Evolutionary conservation across 2,888 invertebrate species (phyloP).

Genomic region (Drosophila buzzatii): DNA sequence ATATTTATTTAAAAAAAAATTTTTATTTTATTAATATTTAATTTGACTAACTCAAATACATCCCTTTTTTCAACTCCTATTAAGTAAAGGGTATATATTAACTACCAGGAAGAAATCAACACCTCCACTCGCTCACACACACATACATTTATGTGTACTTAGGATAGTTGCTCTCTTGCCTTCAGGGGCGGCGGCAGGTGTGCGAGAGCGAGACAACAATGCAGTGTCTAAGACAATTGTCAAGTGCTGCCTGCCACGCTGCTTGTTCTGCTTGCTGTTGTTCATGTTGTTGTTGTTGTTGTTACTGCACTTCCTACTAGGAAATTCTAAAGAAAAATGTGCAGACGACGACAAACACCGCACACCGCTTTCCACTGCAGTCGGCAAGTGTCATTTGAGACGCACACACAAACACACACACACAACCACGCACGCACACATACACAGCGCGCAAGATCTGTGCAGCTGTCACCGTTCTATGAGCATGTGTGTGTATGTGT

Average conservation of each 20-base stretch:
- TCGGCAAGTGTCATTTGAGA: conserved; percentile 78
- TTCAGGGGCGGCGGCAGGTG: conserved; percentile 54
- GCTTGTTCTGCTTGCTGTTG: conserved; percentile 18
- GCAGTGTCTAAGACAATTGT: conserved; percentile 56
- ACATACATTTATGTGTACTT: background rate
- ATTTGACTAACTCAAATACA: background rate
- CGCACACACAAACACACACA: conserved; percentile 50
- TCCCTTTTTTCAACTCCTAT: background rate
- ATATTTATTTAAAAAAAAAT: background rate
- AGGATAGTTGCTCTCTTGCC: conserved; percentile 22
- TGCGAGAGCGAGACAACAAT: conserved; percentile 53
- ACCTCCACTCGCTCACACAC: conserved; percentile 25
- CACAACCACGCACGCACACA: conserved; percentile 3
- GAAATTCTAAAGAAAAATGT: conserved; percentile 72
- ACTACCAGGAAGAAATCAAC: conserved; percentile 38
- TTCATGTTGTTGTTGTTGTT: conserved; percentile 16
- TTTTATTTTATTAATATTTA: background rate
- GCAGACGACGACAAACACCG: conserved; percentile 37
- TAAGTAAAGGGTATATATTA: background rate
- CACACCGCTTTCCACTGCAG: conserved; percentile 33
- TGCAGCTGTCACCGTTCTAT: conserved; percentile 53
- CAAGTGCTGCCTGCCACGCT: conserved; percentile 56
- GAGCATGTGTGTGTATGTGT: conserved; percentile 15
- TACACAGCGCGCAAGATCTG: conserved; percentile 16
- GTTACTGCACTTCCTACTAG: conserved; percentile 74